Evolutionary conservation across 2,888 invertebrate genomes (phyloP).

Genomic region (Drosophila macrospina): DNA sequence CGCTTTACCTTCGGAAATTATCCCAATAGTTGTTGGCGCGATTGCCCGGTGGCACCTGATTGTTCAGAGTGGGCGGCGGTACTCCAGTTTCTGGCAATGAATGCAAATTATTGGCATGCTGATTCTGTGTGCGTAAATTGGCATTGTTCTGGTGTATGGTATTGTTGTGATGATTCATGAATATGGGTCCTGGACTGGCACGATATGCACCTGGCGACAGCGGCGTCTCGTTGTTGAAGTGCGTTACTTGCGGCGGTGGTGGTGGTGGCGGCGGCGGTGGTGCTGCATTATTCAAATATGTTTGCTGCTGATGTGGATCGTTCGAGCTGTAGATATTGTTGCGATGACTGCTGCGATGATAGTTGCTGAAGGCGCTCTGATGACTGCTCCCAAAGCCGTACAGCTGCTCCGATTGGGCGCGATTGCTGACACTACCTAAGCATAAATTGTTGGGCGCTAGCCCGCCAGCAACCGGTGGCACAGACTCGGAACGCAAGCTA

Average conservation of each 20-base stretch:
- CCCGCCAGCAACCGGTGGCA: conserved; percentile 79
- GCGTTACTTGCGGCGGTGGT: conserved; percentile 58
- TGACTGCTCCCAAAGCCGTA: conserved; percentile 57
- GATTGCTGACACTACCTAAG: conserved; percentile 63
- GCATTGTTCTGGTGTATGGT: conserved; percentile 85
- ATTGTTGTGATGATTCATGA: conserved; percentile 85
- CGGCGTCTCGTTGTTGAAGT: conserved; percentile 81
- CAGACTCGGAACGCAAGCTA: conserved; percentile 83
- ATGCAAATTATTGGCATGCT: conserved; percentile 75
- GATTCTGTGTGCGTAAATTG: conserved; percentile 83
- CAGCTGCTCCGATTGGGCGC: conserved; percentile 85
- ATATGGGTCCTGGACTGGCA: conserved; percentile 83
- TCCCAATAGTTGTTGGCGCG: conserved; percentile 97
- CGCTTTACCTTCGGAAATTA: conserved; percentile 93
- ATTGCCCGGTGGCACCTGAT: conserved; percentile 95
- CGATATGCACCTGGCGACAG: conserved; percentile 76
- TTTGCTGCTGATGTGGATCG: conserved; percentile 75
- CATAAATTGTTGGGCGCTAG: conserved; percentile 76
- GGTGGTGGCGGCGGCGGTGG: conserved; percentile 68
- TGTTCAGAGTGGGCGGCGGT: conserved; percentile 88
- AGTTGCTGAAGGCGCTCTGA: conserved; percentile 73
- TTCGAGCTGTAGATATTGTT: conserved; percentile 69
- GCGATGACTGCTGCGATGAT: conserved; percentile 71
- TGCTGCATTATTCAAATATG: conserved; percentile 78
- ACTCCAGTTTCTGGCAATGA: conserved; percentile 75